A percentile compares a stretch with the other conserved stretches of the same genome.
phyloP scores from a whole-genome alignment of 2,888 invertebrate genomes.

The Eretmocerus hayati region DNA sequence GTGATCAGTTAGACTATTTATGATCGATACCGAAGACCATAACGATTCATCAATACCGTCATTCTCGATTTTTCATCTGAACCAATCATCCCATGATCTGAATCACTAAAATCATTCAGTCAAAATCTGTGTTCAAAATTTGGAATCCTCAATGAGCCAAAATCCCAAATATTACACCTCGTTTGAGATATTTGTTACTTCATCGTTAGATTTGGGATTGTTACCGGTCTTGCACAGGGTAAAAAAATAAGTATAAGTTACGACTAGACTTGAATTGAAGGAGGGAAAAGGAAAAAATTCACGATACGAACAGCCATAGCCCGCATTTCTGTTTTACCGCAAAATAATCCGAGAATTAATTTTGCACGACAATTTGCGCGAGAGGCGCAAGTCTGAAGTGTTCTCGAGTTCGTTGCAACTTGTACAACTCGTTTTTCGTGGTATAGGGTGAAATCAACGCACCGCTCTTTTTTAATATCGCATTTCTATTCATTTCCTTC shows the following conservation, averaged over 20 bases:
- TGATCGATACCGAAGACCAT: too few relatives aligned
- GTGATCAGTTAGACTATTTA: too few relatives aligned
- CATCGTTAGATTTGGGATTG: too few relatives aligned
- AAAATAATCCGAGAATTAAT: constrained; percentile 5
- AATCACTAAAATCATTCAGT: too few relatives aligned
- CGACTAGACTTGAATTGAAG: constrained; percentile 21
- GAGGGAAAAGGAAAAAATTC: constrained; percentile 4
- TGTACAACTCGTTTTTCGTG: neutral
- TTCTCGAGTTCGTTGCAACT: neutral
- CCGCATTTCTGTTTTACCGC: constrained; percentile 2
- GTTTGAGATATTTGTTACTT: too few relatives aligned
- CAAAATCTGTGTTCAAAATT: too few relatives aligned
- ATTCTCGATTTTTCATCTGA: too few relatives aligned
- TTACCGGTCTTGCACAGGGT: constrained; percentile 1
- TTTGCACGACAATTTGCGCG: constrained; percentile 4
- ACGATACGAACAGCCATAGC: constrained; percentile 9
- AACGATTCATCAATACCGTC: too few relatives aligned
- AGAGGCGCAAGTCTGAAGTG: constrained; percentile 3
- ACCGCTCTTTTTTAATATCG: neutral
- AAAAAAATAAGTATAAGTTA: constrained; percentile 8
- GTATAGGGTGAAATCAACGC: neutral
- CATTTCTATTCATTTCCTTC: neutral
- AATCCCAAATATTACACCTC: too few relatives aligned
- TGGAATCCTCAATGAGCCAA: too few relatives aligned
- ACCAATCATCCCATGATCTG: too few relatives aligned